phyloP scores from a whole-genome alignment of 2,797 vertebrate species.

The Urophycis tenuis region DNA sequence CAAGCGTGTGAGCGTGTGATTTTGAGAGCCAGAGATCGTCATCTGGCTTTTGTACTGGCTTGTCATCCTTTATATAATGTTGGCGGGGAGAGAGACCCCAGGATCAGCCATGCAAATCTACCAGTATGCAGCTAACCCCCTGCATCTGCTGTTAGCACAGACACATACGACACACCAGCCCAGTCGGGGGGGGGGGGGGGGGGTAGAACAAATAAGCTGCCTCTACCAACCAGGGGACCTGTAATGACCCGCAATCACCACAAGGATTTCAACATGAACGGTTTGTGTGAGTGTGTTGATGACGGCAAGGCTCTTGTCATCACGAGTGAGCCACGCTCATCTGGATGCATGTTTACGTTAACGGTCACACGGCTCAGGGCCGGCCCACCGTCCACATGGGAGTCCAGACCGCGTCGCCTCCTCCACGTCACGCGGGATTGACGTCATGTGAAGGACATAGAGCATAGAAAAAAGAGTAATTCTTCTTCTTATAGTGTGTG shows the following conservation, averaged over 20 bases:
- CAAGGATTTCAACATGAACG: not conserved
- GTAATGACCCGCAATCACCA: not conserved
- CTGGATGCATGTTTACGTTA: slow-evolving; percentile 14
- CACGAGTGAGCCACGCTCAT: not conserved
- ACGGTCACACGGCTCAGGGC: not conserved
- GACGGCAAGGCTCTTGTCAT: not conserved
- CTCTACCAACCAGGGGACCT: slow-evolving; percentile 28
- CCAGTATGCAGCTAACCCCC: not conserved
- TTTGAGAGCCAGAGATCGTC: slow-evolving; percentile 32
- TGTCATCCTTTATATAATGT: slow-evolving; percentile 47
- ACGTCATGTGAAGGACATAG: not conserved
- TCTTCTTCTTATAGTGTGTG: slow-evolving; percentile 3
- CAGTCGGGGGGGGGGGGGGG: too few relatives aligned
- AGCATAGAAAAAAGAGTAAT: too few relatives aligned
- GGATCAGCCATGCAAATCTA: slow-evolving; percentile 11
- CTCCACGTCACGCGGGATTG: not conserved
- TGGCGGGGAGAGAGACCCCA: slow-evolving; percentile 32
- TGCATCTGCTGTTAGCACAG: slow-evolving; percentile 17
- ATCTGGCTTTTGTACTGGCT: slow-evolving; percentile 57
- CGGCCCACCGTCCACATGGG: slow-evolving; percentile 8
- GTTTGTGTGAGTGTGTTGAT: too few relatives aligned
- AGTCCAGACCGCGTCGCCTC: not conserved
- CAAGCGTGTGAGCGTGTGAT: slow-evolving; percentile 9
- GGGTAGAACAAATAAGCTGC: slow-evolving; percentile 38
- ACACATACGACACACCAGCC: slow-evolving; percentile 8